Evolutionary conservation across 2,888 invertebrate species (phyloP).

Genomic region (Dryobotodes eremita): DNA sequence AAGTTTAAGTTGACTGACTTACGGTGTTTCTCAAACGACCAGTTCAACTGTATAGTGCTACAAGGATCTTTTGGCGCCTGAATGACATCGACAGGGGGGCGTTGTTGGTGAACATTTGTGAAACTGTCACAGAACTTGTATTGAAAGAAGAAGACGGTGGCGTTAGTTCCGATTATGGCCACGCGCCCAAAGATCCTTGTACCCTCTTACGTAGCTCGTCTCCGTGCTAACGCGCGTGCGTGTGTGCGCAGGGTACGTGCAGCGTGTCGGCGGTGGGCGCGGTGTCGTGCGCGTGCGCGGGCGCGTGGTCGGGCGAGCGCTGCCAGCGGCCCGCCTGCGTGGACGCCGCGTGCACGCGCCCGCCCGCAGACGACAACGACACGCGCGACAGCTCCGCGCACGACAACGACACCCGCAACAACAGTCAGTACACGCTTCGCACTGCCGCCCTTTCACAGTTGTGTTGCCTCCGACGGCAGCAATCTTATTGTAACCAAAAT

Average conservation of each 20-base stretch:
- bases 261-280: conserved; percentile 77
- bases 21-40: background rate
- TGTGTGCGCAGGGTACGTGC: conserved; percentile 76
- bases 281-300: conserved; percentile 91
- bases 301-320: conserved; percentile 92
- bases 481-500: background rate
- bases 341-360: conserved; percentile 83
- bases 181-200: background rate
- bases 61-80: background rate
- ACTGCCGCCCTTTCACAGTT: background rate
- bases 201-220: background rate
- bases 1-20: background rate
- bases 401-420: conserved; percentile 31
- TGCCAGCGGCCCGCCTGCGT: conserved; percentile 94
- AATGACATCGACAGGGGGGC: background rate
- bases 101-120: background rate
- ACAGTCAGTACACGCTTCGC: conserved; percentile 27
- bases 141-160: background rate
- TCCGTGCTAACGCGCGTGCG: background rate
- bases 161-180: background rate
- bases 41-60: background rate
- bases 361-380: conserved; percentile 41
- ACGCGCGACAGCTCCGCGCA: conserved; percentile 25
- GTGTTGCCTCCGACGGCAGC: background rate
- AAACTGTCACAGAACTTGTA: background rate